Conservation (phyloP, 2,888 invertebrate genomes). For the Drosophila paucipuncta region DNA sequence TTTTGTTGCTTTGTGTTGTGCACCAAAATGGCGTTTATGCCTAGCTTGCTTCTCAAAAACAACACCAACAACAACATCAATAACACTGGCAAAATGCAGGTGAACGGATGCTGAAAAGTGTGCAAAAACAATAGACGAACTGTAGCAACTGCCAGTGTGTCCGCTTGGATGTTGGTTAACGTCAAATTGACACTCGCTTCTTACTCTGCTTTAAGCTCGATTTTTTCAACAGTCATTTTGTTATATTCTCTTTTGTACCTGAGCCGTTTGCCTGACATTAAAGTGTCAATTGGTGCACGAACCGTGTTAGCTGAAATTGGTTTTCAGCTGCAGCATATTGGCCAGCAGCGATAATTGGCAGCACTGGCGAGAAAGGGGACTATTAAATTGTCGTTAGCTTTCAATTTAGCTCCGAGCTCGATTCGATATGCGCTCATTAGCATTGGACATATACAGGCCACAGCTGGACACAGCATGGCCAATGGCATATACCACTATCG, state of each 20-base stretch:
- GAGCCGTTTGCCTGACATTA: constrained; percentile 8
- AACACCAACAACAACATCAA: constrained; percentile 25
- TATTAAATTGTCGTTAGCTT: constrained; percentile 71
- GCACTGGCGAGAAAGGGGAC: constrained; percentile 24
- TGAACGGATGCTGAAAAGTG: constrained; percentile 36
- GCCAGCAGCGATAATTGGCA: constrained; percentile 54
- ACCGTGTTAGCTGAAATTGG: constrained; percentile 9
- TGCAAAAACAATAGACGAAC: constrained; percentile 4
- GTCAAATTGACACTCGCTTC: constrained; percentile 24
- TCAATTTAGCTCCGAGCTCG: constrained; percentile 61
- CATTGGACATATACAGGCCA: constrained; percentile 45
- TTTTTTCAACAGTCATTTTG: not conserved
- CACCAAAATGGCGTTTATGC: constrained; percentile 60
- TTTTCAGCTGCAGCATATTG: constrained; percentile 30
- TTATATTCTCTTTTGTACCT: not conserved
- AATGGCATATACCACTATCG: not conserved
- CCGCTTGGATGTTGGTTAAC: constrained; percentile 46
- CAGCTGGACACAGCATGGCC: constrained; percentile 3
- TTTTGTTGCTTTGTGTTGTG: constrained; percentile 51
- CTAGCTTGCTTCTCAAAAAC: constrained; percentile 34
- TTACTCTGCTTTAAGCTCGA: not conserved
- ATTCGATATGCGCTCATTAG: constrained; percentile 66
- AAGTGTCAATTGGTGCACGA: constrained; percentile 42
- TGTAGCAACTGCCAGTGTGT: constrained; percentile 16
- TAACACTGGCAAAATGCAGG: constrained; percentile 14